Evolutionary conservation across 1,140 invertebrate species (phyloP).

Genomic region (Saccostrea echinata): DNA sequence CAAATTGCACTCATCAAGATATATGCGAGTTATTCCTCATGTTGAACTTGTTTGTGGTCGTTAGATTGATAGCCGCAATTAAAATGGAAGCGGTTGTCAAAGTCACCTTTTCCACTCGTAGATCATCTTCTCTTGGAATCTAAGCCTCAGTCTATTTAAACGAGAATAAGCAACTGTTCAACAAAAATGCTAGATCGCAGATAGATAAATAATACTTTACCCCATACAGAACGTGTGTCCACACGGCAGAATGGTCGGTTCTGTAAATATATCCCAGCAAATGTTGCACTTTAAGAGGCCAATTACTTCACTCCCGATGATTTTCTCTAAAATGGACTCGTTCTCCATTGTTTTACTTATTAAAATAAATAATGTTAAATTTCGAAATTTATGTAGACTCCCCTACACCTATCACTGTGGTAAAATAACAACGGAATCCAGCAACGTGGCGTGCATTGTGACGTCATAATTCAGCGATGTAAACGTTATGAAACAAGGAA

Average conservation of each 20-base stretch:
- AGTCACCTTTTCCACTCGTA: too few relatives aligned
- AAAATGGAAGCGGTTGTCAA: too few relatives aligned
- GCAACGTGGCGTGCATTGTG: not conserved
- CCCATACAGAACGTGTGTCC: slow-evolving; percentile 91
- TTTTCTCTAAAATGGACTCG: slow-evolving; percentile 23
- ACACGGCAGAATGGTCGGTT: slow-evolving; percentile 91
- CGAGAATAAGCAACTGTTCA: too few relatives aligned
- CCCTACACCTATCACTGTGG: not conserved
- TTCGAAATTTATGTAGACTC: not conserved
- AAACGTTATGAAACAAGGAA: too few relatives aligned
- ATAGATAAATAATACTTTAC: slow-evolving; percentile 37
- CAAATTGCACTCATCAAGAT: too few relatives aligned
- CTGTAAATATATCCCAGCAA: slow-evolving; percentile 86
- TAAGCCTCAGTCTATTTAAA: too few relatives aligned
- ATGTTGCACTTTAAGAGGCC: slow-evolving; percentile 78
- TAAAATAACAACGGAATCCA: not conserved
- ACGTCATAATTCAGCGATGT: not conserved
- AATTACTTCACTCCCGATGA: slow-evolving; percentile 48
- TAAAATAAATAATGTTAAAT: not conserved
- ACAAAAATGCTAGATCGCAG: too few relatives aligned
- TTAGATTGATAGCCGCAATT: too few relatives aligned
- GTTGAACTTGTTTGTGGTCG: too few relatives aligned
- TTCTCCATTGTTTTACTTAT: not conserved
- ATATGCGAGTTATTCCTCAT: too few relatives aligned
- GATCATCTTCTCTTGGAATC: too few relatives aligned